A percentile compares a stretch with the other conserved stretches of the same genome.
Conservation (phyloP, 1,140 invertebrate genomes). For the Geopemphigus sp. region DNA sequence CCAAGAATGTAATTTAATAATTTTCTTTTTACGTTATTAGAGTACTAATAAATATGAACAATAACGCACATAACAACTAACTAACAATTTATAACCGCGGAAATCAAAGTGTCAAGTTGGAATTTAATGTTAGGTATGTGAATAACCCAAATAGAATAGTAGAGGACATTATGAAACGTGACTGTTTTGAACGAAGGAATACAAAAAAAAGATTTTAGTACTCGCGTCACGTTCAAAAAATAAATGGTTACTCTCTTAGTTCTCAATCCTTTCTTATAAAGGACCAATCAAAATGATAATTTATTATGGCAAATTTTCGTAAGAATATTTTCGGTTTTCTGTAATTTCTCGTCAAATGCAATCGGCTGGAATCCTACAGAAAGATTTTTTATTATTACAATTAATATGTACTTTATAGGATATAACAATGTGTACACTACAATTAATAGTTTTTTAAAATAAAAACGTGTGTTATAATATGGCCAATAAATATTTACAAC, state of each 20-base stretch:
- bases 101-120: constrained; percentile 15
- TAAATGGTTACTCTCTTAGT: neutral
- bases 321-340: constrained; percentile 5
- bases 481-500: neutral
- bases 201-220: constrained; percentile 8
- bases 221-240: constrained; percentile 23
- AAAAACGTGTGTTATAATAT: neutral
- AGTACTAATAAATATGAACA: neutral
- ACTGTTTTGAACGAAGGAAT: neutral
- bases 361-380: neutral
- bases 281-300: constrained; percentile 16
- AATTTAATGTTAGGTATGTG: neutral
- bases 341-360: neutral
- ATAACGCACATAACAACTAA: neutral
- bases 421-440: too few species aligned
- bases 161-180: neutral
- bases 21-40: neutral
- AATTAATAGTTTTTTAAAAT: neutral
- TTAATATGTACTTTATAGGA: neutral
- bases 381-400: neutral
- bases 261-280: constrained; percentile 6
- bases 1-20: neutral
- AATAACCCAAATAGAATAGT: neutral
- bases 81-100: constrained; percentile 2
- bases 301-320: neutral